These are phyloP conservation scores for Hippocampus abdominalis DNA, from an alignment of 2,113 vertebrate genomes.

Conservation along the genomic window DNA sequence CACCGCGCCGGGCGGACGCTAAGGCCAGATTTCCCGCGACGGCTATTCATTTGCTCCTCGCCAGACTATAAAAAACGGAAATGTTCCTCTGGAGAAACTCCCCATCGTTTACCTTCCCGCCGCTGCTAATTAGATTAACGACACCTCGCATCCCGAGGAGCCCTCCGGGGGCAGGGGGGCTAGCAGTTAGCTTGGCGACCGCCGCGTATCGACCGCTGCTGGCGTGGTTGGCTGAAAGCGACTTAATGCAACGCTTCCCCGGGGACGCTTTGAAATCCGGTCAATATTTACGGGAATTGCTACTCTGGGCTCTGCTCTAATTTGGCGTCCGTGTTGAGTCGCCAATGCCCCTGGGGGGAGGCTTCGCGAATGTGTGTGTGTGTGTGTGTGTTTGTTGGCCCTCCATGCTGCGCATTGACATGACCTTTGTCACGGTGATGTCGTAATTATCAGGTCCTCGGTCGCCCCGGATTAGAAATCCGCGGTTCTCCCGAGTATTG, in stretches of 20 bases:
- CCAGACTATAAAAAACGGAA: constrained; percentile 11
- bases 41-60: constrained; percentile 27
- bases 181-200: constrained; percentile 25
- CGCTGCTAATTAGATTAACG: constrained; percentile 51
- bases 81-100: constrained; percentile 15
- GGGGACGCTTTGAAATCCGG: constrained; percentile 53
- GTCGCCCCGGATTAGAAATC: background rate
- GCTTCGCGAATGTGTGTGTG: constrained; percentile 9
- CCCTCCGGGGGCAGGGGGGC: background rate
- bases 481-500: background rate
- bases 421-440: constrained; percentile 40
- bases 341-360: constrained; percentile 32
- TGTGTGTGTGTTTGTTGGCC: background rate
- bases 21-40: constrained; percentile 28
- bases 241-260: constrained; percentile 58
- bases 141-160: constrained; percentile 12
- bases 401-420: constrained; percentile 30
- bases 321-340: constrained; percentile 47
- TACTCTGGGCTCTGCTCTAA: constrained; percentile 55
- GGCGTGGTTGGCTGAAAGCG: constrained; percentile 44
- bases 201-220: constrained; percentile 32
- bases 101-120: constrained; percentile 23
- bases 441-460: constrained; percentile 26
- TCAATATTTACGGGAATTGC: constrained; percentile 68
- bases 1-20: background rate